Percentiles rank a stretch among this genome's conserved stretches.
These are phyloP conservation scores for Aphodius granarius DNA, from an alignment of 2,888 invertebrate species.

Conservation along the genomic window DNA sequence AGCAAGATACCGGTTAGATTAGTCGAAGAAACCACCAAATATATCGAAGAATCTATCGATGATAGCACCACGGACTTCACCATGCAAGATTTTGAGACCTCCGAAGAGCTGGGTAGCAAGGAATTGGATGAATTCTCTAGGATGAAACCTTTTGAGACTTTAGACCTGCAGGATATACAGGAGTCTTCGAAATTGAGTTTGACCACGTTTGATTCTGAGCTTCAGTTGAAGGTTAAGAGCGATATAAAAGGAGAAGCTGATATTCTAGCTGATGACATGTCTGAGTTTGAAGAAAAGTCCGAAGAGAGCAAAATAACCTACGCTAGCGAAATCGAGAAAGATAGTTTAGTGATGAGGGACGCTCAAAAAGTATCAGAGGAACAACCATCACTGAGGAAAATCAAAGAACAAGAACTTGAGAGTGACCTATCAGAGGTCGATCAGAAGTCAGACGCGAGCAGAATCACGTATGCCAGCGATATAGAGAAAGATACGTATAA, in stretches of 20 bases:
- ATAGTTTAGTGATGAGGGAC: conserved; percentile 18
- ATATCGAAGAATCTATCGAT: conserved; percentile 27
- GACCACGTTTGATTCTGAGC: conserved; percentile 20
- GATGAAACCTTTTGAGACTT: conserved; percentile 16
- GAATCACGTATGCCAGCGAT: conserved; percentile 27
- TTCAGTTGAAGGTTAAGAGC: conserved; percentile 1
- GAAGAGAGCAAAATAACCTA: conserved; percentile 26
- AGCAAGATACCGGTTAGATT: conserved; percentile 27
- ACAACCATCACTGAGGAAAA: conserved; percentile 15
- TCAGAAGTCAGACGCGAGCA: conserved; percentile 26
- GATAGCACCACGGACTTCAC: conserved; percentile 26
- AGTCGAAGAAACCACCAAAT: conserved; percentile 14
- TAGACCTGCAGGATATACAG: conserved; percentile 13
- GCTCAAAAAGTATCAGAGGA: conserved; percentile 15
- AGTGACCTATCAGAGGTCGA: conserved; percentile 22
- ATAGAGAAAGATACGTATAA: conserved; percentile 23
- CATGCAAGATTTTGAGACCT: conserved; percentile 35
- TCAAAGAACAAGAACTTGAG: conserved; percentile 18
- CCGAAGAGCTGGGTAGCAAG: conserved; percentile 33
- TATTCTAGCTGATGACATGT: conserved; percentile 25
- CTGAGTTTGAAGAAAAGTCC: conserved; percentile 29
- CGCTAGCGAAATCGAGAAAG: conserved; percentile 25
- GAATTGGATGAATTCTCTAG: conserved; percentile 26
- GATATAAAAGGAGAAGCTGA: conserved; percentile 6
- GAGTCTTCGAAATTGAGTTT: conserved; percentile 13